Evolutionary conservation across 2,113 vertebrate species (phyloP).

Genomic region (Calidris pygmaea): DNA sequence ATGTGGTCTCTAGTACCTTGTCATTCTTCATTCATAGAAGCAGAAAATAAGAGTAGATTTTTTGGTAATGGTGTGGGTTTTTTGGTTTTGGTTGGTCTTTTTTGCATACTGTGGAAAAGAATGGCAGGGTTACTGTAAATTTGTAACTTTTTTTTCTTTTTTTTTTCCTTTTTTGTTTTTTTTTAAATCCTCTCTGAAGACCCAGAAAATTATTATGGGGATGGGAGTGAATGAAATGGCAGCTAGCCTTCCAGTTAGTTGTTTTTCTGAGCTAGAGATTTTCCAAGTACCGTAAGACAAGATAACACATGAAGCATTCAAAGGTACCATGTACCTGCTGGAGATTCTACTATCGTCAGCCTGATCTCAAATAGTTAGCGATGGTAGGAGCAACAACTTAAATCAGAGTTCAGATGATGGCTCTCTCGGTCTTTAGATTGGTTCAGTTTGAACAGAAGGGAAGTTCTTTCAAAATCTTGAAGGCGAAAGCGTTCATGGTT

Average conservation of each 20-base stretch:
- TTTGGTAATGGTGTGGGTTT: rapidly evolving
- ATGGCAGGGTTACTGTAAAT: not conserved
- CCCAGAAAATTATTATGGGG: rapidly evolving
- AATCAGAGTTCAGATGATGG: not conserved
- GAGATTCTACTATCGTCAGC: not conserved
- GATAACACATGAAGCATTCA: not conserved
- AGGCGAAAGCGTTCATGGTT: not conserved
- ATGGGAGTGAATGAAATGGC: not conserved
- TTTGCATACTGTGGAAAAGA: not conserved
- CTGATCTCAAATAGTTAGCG: not conserved
- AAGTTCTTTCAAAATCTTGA: not conserved
- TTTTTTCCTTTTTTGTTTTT: too few species aligned
- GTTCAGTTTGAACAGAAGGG: not conserved
- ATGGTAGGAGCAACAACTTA: not conserved
- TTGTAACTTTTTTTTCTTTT: not conserved
- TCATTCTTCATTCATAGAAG: not conserved
- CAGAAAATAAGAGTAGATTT: not conserved
- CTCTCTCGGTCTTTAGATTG: not conserved
- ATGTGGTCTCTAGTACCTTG: rapidly evolving
- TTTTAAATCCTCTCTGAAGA: not conserved
- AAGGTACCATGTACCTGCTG: not conserved
- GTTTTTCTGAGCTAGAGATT: not conserved
- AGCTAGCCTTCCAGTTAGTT: not conserved
- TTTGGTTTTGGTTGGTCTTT: not conserved
- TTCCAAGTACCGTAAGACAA: not conserved